Base-by-base conservation (phyloP, 2,113 vertebrate species). In the Pangasianodon gigas region DNA sequence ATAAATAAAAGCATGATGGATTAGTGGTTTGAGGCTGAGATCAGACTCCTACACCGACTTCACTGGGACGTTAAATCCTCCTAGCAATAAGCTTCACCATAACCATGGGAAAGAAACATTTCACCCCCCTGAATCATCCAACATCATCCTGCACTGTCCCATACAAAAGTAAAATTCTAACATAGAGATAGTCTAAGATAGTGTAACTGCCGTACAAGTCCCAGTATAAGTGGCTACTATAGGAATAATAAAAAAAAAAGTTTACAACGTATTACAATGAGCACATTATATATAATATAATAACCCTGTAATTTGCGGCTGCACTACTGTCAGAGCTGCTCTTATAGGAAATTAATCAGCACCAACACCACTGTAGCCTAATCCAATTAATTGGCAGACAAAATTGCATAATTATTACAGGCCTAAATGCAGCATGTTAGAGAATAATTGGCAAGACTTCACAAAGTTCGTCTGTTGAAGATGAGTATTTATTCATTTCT, bases 1-100 rank as follows among this genome's bases (percentile, higher is more conserved):
- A 62, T 85, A 85, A 89, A 85, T 65, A 89, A 85, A 67, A 85
- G 67, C 54, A 85, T 65, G 56, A 75, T 52, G 88, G 83, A 85
- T 51, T 65, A 67, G 79, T 56, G 79, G 87, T 88, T 83, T 54
- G 87, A 69, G 62, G 44, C 87, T 60, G 41, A 56, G 69, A 75
- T 79, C 71, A 89, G 82, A 85, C 83, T 75, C 41, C 41, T 67
- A 67, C 51, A 75, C 87, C 51, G 13, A 82, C 60, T 82, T 69
- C 79, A 88, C 60, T 77, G 67, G 83, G 82, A 85, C 44, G 56
- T 32, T 48, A 62, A 89, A 85, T 65, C 37, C 52, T 84, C 81
- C 81, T 56, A 89, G 88, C 88, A 84, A 84, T 84, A 89, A 89
- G 62, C 65, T 84, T 1, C 51, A 46, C 13, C 62, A 71, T 8